Evolutionary conservation across 1,140 invertebrate species (phyloP).

Genomic region (Cydia fagiglandana): DNA sequence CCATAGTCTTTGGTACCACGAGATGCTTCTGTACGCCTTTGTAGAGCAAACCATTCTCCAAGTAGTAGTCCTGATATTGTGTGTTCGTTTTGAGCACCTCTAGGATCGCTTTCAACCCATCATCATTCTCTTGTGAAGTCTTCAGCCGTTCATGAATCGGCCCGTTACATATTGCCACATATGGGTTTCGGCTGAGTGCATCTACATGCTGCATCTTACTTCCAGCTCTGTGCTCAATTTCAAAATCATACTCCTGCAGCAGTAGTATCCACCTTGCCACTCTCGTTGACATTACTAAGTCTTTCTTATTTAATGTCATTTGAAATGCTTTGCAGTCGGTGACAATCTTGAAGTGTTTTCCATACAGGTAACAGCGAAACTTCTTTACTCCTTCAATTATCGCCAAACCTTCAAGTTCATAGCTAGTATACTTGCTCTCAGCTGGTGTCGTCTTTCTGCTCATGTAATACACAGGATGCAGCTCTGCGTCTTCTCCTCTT

Average conservation of each 20-base stretch:
- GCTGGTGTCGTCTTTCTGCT: constrained; percentile 57
- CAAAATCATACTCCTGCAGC: constrained; percentile 38
- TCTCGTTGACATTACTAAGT: constrained; percentile 47
- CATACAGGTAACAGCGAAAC: constrained; percentile 76
- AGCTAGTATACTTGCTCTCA: constrained; percentile 71
- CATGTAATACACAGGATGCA: constrained; percentile 68
- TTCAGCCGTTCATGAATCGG: constrained; percentile 34
- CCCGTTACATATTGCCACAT: constrained; percentile 36
- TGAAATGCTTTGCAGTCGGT: constrained; percentile 64
- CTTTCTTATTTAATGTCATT: constrained; percentile 64
- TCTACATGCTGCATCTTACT: constrained; percentile 68
- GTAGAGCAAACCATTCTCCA: constrained; percentile 47
- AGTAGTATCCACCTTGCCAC: constrained; percentile 55
- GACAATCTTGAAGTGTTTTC: no score
- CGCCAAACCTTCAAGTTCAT: constrained; percentile 77
- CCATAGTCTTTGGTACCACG: constrained; percentile 52
- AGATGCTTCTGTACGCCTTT: constrained; percentile 45
- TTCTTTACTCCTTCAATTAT: constrained; percentile 76
- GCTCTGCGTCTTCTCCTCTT: constrained; percentile 40
- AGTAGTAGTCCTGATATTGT: constrained; percentile 41
- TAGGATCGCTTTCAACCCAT: constrained; percentile 44
- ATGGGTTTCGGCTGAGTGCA: constrained; percentile 61
- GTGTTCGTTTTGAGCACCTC: constrained; percentile 41
- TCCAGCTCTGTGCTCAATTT: constrained; percentile 54
- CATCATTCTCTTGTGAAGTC: constrained; percentile 45